phyloP scores from a whole-genome alignment of 2,888 invertebrate genomes.

The Drosophila kanekoi region DNA sequence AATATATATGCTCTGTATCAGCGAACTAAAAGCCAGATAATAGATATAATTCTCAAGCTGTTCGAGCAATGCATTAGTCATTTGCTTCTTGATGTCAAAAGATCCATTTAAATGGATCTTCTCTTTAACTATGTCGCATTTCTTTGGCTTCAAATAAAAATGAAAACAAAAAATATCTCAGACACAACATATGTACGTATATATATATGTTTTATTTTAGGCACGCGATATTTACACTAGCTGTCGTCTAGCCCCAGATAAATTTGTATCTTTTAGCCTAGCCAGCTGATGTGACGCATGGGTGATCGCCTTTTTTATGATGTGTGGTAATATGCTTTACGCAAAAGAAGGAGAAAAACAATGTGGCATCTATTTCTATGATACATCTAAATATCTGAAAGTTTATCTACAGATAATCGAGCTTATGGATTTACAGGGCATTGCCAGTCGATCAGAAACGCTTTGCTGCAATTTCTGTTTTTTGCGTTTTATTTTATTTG shows the following conservation, averaged over 20 bases:
- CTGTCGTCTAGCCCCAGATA: slow-evolving; percentile 41
- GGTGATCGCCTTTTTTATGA: slow-evolving; percentile 39
- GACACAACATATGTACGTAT: slow-evolving; percentile 24
- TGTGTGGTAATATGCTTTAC: slow-evolving; percentile 24
- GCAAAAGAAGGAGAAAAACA: not conserved
- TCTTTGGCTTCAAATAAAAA: slow-evolving; percentile 3
- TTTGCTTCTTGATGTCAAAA: too few relatives aligned
- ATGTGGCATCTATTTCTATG: not conserved
- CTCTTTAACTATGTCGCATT: too few relatives aligned
- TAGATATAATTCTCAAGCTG: not conserved
- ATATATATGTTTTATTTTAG: slow-evolving; percentile 20
- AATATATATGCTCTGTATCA: too few relatives aligned
- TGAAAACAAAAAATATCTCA: not conserved
- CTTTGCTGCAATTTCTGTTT: slow-evolving; percentile 19
- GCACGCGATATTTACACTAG: slow-evolving; percentile 41
- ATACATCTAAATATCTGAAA: accelerated
- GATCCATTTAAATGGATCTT: not conserved
- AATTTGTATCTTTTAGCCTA: slow-evolving; percentile 50
- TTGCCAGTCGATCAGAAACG: not conserved
- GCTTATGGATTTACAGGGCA: slow-evolving; percentile 14
- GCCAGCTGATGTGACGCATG: slow-evolving; percentile 12
- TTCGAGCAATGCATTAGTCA: too few relatives aligned
- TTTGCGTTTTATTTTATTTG: slow-evolving; percentile 66
- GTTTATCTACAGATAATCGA: not conserved
- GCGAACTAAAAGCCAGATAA: too few relatives aligned